Base-by-base conservation (phyloP, 2,113 vertebrate species). In the Colossoma macropomum region DNA sequence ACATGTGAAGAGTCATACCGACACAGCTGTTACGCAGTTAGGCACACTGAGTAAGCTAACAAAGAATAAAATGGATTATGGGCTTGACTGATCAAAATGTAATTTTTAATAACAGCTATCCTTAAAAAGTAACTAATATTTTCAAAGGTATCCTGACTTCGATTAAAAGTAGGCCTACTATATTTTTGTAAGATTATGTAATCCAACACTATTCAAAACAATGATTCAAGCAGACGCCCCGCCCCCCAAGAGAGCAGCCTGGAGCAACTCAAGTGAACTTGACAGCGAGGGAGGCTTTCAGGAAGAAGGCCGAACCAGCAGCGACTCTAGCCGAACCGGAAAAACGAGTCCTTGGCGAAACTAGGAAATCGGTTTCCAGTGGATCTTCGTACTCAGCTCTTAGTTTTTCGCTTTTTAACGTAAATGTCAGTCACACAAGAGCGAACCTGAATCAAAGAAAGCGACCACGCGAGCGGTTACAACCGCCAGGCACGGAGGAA, bases 291-390 rank as follows among this genome's bases (percentile, higher is more conserved):
- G 0, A 25, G 16, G 13, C 5, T 71, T 45, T 71, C 34, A 71
- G 38, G 68, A 71, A 71, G 68, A 45, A 71, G 68, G 34, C 38
- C 23, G 68, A 71, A 13, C 34, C 68, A 38, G n/a, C n/a, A n/a
- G n/a, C n/a, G n/a, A n/a, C n/a, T n/a, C n/a, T n/a, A n/a, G 34
- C 38, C 23, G 68, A 71, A 13, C 34, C 68, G 68, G 38, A 71
- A 41, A 71, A 71, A n/a, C 68, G 3, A 11, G 21, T 62, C 21
- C 41, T 17, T 63, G 25, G 27, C 68, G 8, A 71, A 71, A 71
- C 68, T 8, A 13, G 9, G 68, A 71, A n/a, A 21, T 23, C 19
- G 1, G 6, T 9, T 2, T 2, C 0, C 54, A 56, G 21, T 10
- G 2, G 2, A 7, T 6, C 7, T 1, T 10, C 48, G 48, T 11